Conservation (phyloP, 2,888 invertebrate genomes). For the Belgica antarctica region DNA sequence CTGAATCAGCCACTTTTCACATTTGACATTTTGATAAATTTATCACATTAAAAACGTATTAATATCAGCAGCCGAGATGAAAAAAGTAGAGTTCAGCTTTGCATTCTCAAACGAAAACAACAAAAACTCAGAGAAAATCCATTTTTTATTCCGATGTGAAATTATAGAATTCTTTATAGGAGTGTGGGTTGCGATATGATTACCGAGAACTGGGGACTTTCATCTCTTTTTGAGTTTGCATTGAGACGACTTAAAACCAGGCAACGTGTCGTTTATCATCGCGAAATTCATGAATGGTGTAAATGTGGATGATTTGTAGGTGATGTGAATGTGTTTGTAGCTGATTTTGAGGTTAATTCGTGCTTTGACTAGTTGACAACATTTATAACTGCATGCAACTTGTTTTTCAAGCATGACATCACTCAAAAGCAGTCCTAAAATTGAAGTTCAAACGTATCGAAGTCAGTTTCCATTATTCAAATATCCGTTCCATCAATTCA, state of each 20-base stretch:
- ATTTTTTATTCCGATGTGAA: conserved; percentile 15
- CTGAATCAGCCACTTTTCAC: background rate
- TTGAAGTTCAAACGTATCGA: too few species aligned
- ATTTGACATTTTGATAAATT: conserved; percentile 34
- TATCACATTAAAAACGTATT: conserved; percentile 34
- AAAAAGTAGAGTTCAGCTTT: background rate
- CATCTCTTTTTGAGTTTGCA: background rate
- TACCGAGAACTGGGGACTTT: background rate
- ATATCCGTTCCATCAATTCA: background rate
- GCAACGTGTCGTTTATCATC: too few species aligned
- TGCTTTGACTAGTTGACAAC: too few species aligned
- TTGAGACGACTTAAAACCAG: background rate
- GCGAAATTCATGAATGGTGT: too few species aligned
- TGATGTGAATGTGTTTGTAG: too few species aligned
- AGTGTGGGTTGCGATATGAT: conserved; percentile 28
- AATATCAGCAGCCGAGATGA: conserved; percentile 17
- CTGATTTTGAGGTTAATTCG: too few species aligned
- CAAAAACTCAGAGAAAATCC: conserved; percentile 14
- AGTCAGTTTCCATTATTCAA: background rate
- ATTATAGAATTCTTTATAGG: too few species aligned
- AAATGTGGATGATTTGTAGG: too few species aligned
- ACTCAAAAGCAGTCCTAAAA: too few species aligned
- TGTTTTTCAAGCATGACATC: too few species aligned
- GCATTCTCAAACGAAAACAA: too few species aligned
- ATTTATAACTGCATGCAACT: too few species aligned